Evolutionary conservation across 2,797 vertebrate species (phyloP).

Genomic region (Gouania willdenowi): DNA sequence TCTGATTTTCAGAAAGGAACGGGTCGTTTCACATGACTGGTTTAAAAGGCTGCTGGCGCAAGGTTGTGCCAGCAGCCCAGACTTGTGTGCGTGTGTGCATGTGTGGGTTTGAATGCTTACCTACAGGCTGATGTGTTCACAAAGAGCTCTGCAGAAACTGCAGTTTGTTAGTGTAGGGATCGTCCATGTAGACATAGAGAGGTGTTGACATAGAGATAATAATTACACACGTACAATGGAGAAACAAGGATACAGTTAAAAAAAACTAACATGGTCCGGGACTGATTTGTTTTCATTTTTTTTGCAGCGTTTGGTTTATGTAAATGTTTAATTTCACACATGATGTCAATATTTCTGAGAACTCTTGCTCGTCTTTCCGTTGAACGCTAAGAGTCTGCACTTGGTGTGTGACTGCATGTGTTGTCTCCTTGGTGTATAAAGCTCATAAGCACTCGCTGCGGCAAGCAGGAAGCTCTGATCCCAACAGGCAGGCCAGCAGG

Average conservation of each 20-base stretch:
- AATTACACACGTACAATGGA: too few species aligned
- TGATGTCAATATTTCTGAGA: too few species aligned
- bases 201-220: constrained; percentile 55
- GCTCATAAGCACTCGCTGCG: constrained; percentile 50
- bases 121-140: constrained; percentile 24
- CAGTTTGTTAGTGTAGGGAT: constrained; percentile 25
- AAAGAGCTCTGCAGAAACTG: constrained; percentile 13
- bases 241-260: too few species aligned
- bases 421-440: constrained; percentile 19
- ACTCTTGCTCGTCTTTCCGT: neutral
- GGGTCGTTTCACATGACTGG: constrained; percentile 80
- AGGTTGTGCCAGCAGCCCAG: constrained; percentile 67
- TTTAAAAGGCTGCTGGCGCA: constrained; percentile 73
- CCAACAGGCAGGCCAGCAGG: constrained; percentile 67
- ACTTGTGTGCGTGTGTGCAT: constrained; percentile 5
- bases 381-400: constrained; percentile 7
- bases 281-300: too few species aligned
- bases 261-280: too few species aligned
- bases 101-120: neutral
- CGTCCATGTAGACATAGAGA: constrained; percentile 35
- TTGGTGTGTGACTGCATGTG: constrained; percentile 25
- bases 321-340: neutral
- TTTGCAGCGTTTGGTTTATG: neutral
- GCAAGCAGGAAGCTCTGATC: constrained; percentile 65
- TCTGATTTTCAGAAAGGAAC: constrained; percentile 78